Evolutionary conservation across 2,888 invertebrate genomes (phyloP).

Genomic region (Parnassius smintheus): DNA sequence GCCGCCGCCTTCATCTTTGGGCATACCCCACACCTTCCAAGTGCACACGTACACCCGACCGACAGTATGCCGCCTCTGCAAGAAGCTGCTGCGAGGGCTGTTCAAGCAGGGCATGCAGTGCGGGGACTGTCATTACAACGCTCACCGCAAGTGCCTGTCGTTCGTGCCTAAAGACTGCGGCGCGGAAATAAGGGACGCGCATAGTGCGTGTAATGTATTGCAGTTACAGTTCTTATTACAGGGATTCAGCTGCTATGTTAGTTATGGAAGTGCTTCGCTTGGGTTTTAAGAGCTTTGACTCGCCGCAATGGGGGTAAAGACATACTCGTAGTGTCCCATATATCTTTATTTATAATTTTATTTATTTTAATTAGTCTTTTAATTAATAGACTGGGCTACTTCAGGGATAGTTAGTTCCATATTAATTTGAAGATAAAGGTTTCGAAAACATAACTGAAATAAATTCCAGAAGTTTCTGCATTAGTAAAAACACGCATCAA

Average conservation of each 20-base stretch:
- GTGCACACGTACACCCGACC: slow-evolving; percentile 98
- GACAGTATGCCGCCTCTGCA: slow-evolving; percentile 97
- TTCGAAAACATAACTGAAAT: no score
- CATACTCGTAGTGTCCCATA: no score
- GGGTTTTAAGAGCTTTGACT: no score
- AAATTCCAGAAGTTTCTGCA: no score
- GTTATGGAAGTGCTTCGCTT: not conserved
- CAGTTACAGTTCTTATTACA: slow-evolving; percentile 7
- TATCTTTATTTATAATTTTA: no score
- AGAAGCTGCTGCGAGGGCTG: slow-evolving; percentile 95
- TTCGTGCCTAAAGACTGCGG: slow-evolving; percentile 94
- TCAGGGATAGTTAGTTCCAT: no score
- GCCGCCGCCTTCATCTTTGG: slow-evolving; percentile 51
- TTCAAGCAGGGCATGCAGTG: slow-evolving; percentile 99
- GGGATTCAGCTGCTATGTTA: not conserved
- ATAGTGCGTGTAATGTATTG: slow-evolving; percentile 49
- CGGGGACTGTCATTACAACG: slow-evolving; percentile 97
- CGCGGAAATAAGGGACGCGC: slow-evolving; percentile 84
- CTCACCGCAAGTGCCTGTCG: slow-evolving; percentile 96
- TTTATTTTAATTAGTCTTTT: no score
- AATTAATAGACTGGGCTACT: no score
- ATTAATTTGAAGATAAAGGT: no score
- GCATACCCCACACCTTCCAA: slow-evolving; percentile 95
- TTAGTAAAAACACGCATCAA: no score
- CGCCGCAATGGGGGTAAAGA: no score